A percentile compares a stretch with the other conserved stretches of the same genome.
These are phyloP conservation scores for Prosopocoilus inquinatus DNA, from an alignment of 2,888 invertebrate species.

Conservation along the genomic window DNA sequence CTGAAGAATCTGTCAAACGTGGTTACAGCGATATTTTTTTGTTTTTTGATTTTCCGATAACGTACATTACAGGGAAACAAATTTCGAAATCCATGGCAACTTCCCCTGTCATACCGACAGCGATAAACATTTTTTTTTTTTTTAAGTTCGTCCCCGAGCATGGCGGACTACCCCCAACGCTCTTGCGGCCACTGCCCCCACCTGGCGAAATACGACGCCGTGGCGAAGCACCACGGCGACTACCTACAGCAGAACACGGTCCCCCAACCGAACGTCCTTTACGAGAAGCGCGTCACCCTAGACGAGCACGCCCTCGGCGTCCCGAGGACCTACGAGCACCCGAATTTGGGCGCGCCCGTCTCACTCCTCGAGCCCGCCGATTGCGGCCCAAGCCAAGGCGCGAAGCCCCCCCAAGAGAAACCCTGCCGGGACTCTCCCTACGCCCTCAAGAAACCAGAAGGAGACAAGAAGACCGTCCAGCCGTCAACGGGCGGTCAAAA, in stretches of 20 bases:
- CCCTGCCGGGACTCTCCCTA: conserved; percentile 25
- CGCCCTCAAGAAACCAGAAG: conserved; percentile 19
- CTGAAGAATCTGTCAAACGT: no score
- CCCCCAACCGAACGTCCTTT: conserved; percentile 33
- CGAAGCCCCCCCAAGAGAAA: conserved; percentile 1
- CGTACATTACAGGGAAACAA: no score
- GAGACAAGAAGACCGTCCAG: neutral
- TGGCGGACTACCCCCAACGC: conserved; percentile 42
- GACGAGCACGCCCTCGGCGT: conserved; percentile 34
- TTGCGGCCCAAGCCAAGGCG: conserved; percentile 8
- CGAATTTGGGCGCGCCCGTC: conserved; percentile 34
- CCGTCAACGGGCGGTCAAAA: neutral
- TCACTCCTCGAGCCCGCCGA: conserved; percentile 12
- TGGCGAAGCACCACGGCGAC: conserved; percentile 30
- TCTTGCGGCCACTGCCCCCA: conserved; percentile 40
- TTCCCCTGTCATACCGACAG: no score
- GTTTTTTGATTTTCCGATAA: no score
- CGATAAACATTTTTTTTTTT: no score
- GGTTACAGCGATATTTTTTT: no score
- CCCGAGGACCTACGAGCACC: conserved; percentile 29
- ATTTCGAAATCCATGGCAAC: no score
- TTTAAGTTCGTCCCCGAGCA: conserved; percentile 9
- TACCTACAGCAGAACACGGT: conserved; percentile 34
- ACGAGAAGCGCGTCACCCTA: conserved; percentile 25
- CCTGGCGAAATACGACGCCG: conserved; percentile 33